A percentile compares a stretch with the other conserved stretches of the same genome.
Evolutionary conservation across 2,888 invertebrate genomes (phyloP).

Genomic region (Anoncus sp.): DNA sequence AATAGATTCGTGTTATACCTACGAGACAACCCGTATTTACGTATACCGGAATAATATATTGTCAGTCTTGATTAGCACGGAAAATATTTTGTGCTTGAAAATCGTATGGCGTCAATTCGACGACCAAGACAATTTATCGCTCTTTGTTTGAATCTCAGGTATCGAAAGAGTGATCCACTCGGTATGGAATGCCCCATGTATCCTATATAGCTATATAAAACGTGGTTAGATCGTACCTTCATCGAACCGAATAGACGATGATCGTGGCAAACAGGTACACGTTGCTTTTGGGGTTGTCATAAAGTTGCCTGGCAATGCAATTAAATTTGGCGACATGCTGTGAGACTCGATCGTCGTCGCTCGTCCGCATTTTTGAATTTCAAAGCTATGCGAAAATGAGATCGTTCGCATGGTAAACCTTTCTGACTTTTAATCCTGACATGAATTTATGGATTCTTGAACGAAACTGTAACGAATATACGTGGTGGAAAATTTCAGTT

Average conservation of each 20-base stretch:
- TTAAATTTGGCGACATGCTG: constrained; percentile 13
- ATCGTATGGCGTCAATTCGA: background rate
- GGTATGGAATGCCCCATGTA: no score
- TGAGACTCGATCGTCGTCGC: background rate
- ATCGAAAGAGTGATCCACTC: no score
- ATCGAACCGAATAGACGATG: background rate
- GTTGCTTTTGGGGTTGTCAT: constrained; percentile 1
- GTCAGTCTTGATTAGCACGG: background rate
- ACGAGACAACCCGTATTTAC: no score
- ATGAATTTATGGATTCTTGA: no score
- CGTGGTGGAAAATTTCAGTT: no score
- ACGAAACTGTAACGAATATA: no score
- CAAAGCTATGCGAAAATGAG: background rate
- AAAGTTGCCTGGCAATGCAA: constrained; percentile 15
- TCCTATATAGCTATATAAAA: no score
- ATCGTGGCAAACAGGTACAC: constrained; percentile 8
- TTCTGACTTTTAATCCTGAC: no score
- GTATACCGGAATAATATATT: no score
- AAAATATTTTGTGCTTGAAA: background rate
- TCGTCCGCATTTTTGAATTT: background rate
- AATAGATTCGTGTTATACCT: background rate
- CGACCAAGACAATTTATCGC: background rate
- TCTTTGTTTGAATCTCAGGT: background rate
- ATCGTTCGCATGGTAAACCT: no score
- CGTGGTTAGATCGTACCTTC: no score